Conservation (phyloP, 2,797 vertebrate genomes). For the Epinephelus awoara region DNA sequence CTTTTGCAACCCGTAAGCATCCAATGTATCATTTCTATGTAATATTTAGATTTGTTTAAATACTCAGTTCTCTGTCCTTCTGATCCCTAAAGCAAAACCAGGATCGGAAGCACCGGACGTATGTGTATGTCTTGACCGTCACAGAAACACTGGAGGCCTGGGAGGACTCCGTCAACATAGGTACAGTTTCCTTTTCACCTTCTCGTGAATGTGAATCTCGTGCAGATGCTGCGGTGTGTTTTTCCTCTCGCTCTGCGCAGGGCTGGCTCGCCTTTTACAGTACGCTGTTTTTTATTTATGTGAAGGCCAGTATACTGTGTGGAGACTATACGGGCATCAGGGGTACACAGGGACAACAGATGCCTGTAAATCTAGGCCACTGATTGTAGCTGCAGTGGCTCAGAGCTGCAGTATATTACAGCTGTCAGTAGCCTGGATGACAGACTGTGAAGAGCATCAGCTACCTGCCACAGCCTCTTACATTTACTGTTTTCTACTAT, state of each 20-base stretch:
- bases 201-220: background rate
- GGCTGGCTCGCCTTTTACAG: background rate
- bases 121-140: conserved; percentile 97
- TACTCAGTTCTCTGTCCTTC: conserved; percentile 26
- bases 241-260: background rate
- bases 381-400: conserved; percentile 43
- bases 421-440: conserved; percentile 34
- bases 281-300: conserved; percentile 35
- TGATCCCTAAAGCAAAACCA: conserved; percentile 92
- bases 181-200: conserved; percentile 75
- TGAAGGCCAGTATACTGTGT: background rate
- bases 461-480: background rate
- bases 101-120: conserved; percentile 97
- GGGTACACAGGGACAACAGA: conserved; percentile 56
- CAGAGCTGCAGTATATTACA: conserved; percentile 51
- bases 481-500: background rate
- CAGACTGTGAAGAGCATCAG: conserved; percentile 24
- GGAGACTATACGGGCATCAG: conserved; percentile 4
- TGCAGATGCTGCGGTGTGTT: background rate
- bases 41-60: background rate
- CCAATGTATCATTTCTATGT: background rate
- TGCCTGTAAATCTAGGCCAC: conserved; percentile 62
- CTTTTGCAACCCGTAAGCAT: background rate
- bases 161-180: conserved; percentile 98
- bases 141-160: conserved; percentile 98